Base-by-base conservation (phyloP, 1,140 invertebrate genomes). In the Acromyrmex echinatior region DNA sequence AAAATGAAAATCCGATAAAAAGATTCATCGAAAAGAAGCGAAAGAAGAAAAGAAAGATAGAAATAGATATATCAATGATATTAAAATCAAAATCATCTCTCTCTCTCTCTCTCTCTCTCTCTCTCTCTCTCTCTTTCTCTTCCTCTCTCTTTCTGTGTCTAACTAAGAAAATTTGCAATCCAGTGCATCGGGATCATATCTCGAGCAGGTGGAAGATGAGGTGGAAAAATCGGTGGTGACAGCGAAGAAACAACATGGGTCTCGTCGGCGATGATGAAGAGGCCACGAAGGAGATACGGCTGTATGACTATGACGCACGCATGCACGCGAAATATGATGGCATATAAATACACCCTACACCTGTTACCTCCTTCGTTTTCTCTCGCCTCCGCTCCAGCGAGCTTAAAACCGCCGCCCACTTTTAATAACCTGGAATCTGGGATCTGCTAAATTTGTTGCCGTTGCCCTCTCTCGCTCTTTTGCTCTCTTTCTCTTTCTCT, bases 361-460 rank as follows among this genome's bases (percentile, higher is more conserved):
- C 94, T 94, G 94, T 94, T 91, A 92, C 86, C 87, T 87, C 87
- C 87, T 79, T 90, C 85, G 85, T 90, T 91, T 92, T 87, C 87
- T 87, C 89, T 87, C 89, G 70, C 77, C 84, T 91, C 74, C 73
- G 87, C 45, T 74, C 91, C 88, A 91, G 90, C 66, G 21, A 49
- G 60, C 60, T 77, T 60, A 86, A 84, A 82, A 70, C 53, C 21
- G 68, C 79, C 93, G 92, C 94, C 94, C 84, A 95, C 94, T 94
- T 95, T 94, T 94, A 95, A 95, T 94, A 95, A 95, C 87, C 93
- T 94, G 94, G 93, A 94, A 94, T 93, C 89, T 92, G 90, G 91
- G 92, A 92, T 92, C 79, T 25, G 90, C 88, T 94, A 95, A 93
- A 94, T 94, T 94, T 94, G 93, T 60, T 62, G 91, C 92, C 28